phyloP scores from a whole-genome alignment of 2,113 vertebrate species.

The Oncorhynchus masou region DNA sequence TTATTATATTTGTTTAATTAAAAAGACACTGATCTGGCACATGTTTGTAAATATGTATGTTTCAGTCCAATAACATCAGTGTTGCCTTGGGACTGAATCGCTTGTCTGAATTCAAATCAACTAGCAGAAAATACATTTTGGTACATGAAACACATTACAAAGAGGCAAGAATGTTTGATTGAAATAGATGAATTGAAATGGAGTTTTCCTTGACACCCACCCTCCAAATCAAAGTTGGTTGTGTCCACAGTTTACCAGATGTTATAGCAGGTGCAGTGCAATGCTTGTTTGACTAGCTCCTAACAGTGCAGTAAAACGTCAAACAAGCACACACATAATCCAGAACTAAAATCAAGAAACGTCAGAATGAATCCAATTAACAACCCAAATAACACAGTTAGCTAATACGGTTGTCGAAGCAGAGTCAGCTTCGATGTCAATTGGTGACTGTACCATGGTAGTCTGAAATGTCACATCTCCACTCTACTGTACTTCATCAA shows the following conservation, averaged over 20 bases:
- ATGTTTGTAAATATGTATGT: constrained; percentile 34
- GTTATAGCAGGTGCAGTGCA: no score
- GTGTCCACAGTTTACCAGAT: no score
- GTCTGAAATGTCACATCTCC: constrained; percentile 51
- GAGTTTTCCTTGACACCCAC: constrained; percentile 10
- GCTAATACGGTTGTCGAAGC: neutral
- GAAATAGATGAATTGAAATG: neutral
- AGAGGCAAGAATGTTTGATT: no score
- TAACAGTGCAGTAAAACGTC: no score
- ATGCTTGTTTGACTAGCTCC: no score
- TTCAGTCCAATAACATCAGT: constrained; percentile 56
- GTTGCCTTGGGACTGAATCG: constrained; percentile 35
- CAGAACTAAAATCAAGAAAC: no score
- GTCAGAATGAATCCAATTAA: no score
- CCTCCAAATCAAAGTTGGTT: constrained; percentile 5
- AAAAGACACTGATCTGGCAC: constrained; percentile 22
- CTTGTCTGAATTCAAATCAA: neutral
- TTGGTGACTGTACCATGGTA: constrained; percentile 30
- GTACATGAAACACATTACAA: neutral
- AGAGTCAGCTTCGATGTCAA: constrained; percentile 15
- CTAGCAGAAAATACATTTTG: neutral
- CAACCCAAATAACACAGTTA: no score
- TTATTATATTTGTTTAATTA: constrained; percentile 64
- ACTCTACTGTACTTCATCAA: constrained; percentile 37
- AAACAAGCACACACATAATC: no score